These are phyloP conservation scores for Varanus salvator DNA, from an alignment of 2,113 vertebrate species.

Conservation along the genomic window DNA sequence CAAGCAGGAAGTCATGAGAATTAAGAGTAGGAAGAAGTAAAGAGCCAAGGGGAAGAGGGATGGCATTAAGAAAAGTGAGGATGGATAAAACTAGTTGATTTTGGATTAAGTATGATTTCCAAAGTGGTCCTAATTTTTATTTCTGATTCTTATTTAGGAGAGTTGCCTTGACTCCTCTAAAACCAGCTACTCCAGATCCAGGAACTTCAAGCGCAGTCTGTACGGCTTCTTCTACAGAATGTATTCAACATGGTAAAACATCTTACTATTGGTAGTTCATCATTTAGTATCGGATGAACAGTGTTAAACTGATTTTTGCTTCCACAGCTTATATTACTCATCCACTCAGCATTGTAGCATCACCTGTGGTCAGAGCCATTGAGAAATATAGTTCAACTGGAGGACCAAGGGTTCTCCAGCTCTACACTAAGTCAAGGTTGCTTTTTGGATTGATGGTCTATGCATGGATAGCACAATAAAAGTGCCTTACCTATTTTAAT, in stretches of 20 bases:
- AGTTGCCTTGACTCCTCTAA: constrained; percentile 86
- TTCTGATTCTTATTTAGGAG: constrained; percentile 76
- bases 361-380: no score
- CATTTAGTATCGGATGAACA: neutral
- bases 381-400: no score
- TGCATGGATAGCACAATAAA: neutral
- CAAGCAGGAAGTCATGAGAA: neutral
- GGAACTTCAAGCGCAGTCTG: constrained; percentile 41
- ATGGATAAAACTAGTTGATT: neutral
- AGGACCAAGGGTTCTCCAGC: no score
- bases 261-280: neutral
- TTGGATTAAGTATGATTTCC: accelerated
- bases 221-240: constrained; percentile 74
- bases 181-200: constrained; percentile 62
- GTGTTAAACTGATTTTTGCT: neutral
- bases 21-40: neutral
- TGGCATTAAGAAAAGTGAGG: neutral
- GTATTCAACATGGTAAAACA: constrained; percentile 83
- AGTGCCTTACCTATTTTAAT: neutral
- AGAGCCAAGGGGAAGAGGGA: neutral
- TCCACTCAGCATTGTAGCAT: neutral
- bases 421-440: neutral
- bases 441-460: neutral
- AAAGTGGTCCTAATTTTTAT: neutral
- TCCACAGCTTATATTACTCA: neutral